Conservation (phyloP, 2,797 vertebrate genomes). For the Anas flavirostris region DNA sequence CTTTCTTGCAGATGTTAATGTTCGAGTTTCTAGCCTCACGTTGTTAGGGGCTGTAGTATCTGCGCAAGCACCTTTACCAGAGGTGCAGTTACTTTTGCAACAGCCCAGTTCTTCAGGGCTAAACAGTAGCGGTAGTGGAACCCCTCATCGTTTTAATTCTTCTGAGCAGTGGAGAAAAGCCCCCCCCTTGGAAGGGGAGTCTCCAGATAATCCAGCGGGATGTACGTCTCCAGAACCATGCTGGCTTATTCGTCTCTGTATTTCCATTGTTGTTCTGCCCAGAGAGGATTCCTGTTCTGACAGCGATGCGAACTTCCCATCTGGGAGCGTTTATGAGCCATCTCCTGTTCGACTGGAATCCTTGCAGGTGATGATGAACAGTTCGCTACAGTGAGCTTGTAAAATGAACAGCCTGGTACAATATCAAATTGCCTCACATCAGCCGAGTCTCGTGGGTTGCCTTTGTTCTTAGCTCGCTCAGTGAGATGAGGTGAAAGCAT, state of each 20-base stretch:
- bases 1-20: constrained; percentile 89
- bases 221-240: constrained; percentile 59
- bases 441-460: accelerated
- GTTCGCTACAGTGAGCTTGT: neutral
- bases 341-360: constrained; percentile 92
- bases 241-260: constrained; percentile 91
- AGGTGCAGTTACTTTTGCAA: constrained; percentile 90
- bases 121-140: constrained; percentile 51
- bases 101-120: constrained; percentile 83
- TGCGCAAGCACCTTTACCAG: constrained; percentile 90
- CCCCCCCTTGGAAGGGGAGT: constrained; percentile 30
- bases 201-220: neutral
- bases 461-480: neutral
- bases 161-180: constrained; percentile 68
- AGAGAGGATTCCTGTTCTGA: constrained; percentile 87
- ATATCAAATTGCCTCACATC: accelerated
- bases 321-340: constrained; percentile 80
- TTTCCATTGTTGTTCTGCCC: constrained; percentile 84
- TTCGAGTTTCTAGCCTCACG: constrained; percentile 93
- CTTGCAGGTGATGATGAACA: constrained; percentile 84
- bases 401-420: neutral
- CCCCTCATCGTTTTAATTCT: constrained; percentile 63
- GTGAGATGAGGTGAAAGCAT: neutral
- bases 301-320: constrained; percentile 71
- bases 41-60: constrained; percentile 91